These are phyloP conservation scores for Grammomys surdaster DNA, from an alignment of 2,113 vertebrate genomes.

Conservation along the genomic window DNA sequence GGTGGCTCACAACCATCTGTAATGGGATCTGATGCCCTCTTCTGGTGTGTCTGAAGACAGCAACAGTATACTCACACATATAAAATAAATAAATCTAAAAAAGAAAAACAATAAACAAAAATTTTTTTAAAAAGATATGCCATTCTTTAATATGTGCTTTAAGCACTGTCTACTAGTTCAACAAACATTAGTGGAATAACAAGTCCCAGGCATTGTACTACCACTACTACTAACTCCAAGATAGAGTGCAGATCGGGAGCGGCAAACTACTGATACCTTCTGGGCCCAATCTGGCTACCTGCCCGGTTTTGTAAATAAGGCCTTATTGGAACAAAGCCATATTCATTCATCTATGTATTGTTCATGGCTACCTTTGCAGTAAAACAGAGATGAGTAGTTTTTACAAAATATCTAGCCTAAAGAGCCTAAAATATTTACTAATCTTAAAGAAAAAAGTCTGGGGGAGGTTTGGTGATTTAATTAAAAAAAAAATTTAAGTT, in stretches of 20 bases:
- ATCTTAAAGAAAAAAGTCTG: constrained; percentile 47
- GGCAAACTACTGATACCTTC: constrained; percentile 24
- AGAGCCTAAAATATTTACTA: constrained; percentile 58
- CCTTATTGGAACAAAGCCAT: constrained; percentile 34
- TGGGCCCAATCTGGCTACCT: neutral
- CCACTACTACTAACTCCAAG: neutral
- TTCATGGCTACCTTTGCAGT: constrained; percentile 34
- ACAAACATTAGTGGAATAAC: constrained; percentile 33
- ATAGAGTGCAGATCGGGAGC: neutral
- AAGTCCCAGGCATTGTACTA: neutral
- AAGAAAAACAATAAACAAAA: neutral
- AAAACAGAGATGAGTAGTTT: constrained; percentile 56
- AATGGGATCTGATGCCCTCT: too few species aligned
- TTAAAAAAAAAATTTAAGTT: neutral
- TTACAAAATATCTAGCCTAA: neutral
- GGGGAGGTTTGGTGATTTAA: neutral
- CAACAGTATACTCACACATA: too few species aligned
- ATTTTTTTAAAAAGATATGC: neutral
- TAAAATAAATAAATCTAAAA: neutral
- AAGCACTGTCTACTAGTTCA: constrained; percentile 46
- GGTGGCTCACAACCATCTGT: too few species aligned
- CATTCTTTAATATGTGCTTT: constrained; percentile 62
- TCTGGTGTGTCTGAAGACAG: too few species aligned
- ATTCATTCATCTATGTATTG: neutral
- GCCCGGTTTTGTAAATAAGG: constrained; percentile 46